Percentiles rank a stretch among this genome's conserved stretches.
These are phyloP conservation scores for Eciton burchellii DNA, from an alignment of 1,140 invertebrate species.

Conservation along the genomic window DNA sequence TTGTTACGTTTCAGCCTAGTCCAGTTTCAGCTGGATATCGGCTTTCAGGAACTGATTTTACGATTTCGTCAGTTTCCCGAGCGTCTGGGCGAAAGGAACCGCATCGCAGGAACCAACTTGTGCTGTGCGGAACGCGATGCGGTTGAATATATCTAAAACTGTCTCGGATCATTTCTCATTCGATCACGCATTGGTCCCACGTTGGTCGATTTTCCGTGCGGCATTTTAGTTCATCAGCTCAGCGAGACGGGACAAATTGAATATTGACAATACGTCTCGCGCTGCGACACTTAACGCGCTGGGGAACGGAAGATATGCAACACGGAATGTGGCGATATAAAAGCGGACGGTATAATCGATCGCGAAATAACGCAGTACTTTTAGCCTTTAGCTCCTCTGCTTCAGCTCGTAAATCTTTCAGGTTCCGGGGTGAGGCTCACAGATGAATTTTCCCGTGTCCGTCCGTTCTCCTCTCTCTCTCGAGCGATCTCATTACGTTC, in stretches of 20 bases:
- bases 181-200: not conserved
- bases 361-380: not conserved
- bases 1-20: constrained; percentile 7
- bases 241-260: not conserved
- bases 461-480: not conserved
- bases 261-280: too few species aligned
- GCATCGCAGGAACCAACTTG: constrained; percentile 53
- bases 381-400: not conserved
- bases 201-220: not conserved
- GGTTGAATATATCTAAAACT: constrained; percentile 1
- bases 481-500: not conserved
- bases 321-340: not conserved
- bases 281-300: not conserved
- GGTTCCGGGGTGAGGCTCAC: not conserved
- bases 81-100: constrained; percentile 2
- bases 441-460: not conserved
- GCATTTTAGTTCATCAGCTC: too few species aligned
- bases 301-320: too few species aligned
- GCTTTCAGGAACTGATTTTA: constrained; percentile 65
- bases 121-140: constrained; percentile 9
- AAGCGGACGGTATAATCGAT: not conserved
- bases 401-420: not conserved
- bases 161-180: not conserved
- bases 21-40: constrained; percentile 42
- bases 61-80: constrained; percentile 64